phyloP scores from a whole-genome alignment of 2,797 vertebrate genomes.

The Poliocrania exsul region DNA sequence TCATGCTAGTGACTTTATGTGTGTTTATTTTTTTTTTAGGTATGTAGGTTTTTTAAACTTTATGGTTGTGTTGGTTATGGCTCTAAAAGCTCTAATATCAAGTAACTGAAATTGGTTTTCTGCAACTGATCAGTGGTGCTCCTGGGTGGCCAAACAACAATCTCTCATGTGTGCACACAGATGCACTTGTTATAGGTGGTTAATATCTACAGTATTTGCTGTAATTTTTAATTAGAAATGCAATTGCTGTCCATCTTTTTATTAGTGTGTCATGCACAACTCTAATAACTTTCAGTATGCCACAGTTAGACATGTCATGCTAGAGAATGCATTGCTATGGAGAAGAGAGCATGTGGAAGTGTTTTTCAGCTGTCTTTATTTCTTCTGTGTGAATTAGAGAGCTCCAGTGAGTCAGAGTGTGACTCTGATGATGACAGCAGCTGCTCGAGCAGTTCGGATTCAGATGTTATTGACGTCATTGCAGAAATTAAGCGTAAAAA shows the following conservation, averaged over 20 bases:
- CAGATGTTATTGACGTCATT: constrained; percentile 96
- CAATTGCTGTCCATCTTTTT: neutral
- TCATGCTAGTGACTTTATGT: neutral
- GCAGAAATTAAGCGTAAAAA: constrained; percentile 98
- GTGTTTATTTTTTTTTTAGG: neutral
- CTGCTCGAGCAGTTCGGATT: constrained; percentile 93
- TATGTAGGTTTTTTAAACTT: neutral
- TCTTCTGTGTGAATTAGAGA: constrained; percentile 73
- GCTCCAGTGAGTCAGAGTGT: constrained; percentile 93
- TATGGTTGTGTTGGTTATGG: neutral
- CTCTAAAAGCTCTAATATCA: neutral
- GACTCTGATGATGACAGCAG: constrained; percentile 93
- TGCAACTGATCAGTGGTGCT: neutral
- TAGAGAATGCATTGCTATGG: neutral
- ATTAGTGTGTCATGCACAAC: neutral
- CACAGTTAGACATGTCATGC: neutral
- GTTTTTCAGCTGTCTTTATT: neutral
- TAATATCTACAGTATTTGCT: neutral
- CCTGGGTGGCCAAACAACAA: neutral
- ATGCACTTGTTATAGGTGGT: neutral
- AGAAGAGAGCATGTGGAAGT: neutral
- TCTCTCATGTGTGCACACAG: neutral
- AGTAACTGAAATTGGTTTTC: neutral
- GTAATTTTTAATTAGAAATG: neutral
- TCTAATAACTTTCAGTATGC: neutral